Base-by-base conservation (phyloP, 1,140 invertebrate genomes). In the Drosophila nannoptera region DNA sequence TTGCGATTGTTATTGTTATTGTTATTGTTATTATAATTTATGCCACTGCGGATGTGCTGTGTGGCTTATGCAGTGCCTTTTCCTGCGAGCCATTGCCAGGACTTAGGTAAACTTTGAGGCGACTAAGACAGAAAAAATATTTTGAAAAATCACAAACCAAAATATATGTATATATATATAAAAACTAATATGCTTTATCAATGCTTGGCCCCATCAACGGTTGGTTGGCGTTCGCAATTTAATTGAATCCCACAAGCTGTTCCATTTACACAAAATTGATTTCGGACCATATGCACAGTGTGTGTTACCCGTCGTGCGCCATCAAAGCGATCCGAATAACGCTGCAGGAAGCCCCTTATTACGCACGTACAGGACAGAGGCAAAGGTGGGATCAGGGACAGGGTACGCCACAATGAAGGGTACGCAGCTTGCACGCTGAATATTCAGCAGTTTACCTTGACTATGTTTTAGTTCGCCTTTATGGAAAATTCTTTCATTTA, bases 211-310 rank as follows among this genome's bases (percentile, higher is more conserved):
- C 40, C 54, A 56, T 56, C 42, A 33, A 56, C 12, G 12, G 40
- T 33, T 14, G 8, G 42, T n/a, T 56, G 54, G 40, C 42, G 53
- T 9, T 43, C 22, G 33, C 52, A 45, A 50, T 60, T 67, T 67
- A 67, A 67, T 67, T 67, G 40, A 67, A 38, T 67, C 55, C 49
- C 56, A 43, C 55, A 53, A 67, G 56, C 56, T 60, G 48, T 67
- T 60, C 56, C 35, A 31, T 52, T 52, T 36, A 66, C 50, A 43
- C 58, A 29, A 66, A 45, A 50, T 59, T 58, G 36, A 65, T 65
- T 63, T 63, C 29, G 11, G 60, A 32, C 63, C 14, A 35, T 56
- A 46, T 64, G 52, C 52, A 48, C 62, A 56, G 48, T 48, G 62
- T n/a, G 31, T n/a, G 31, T 45, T 38, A 55, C 16, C 48, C 56